Base-by-base conservation (phyloP, 2,797 vertebrate genomes). In the Epinephelus coioides region DNA sequence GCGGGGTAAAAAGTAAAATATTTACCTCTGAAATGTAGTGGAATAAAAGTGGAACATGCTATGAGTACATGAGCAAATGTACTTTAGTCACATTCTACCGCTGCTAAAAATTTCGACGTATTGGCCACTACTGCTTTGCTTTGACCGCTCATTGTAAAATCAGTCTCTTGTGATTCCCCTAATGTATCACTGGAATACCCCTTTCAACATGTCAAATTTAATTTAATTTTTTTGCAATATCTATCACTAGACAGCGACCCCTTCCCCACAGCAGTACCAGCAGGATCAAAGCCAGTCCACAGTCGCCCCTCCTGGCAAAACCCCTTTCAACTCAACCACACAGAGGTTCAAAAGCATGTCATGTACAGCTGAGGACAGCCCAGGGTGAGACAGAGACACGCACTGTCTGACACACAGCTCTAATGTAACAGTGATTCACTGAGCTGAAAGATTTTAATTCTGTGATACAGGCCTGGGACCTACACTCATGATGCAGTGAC, bases 211-310 rank as follows among this genome's bases (percentile, higher is more conserved):
- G n/a, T 73, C 14, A 7, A 4, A 2, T 62, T 19, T 14, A 12
- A 57, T 12, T 21, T 0, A 40, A 59, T 25, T 27, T 55, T 25
- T 1, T 63, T 46, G 0, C 67, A 14, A n/a, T 21, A 50, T 63
- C 73, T 4, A n/a, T 44, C 73, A 30, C 1, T 68, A 97, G 96
- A 74, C 19, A 1, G 46, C 17, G 76, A 92, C 87, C 4, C 96
- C 96, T 1, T 85, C 91, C 18, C 96, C 96, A 1, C 91, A 91
- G 69, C 80, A 62, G 0, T 97, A 97, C 87, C 96, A 96, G 66
- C 56, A 59, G 14, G 70, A 92, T 59, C 92, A 81, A 57, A 79
- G 30, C 21, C 27, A 0, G 18, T 88, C 93, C 17, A 87, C 49
- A 50, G 84, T 82, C 30, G 10, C 23, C 38, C 88, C 87, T 51